Percentiles rank a stretch among this genome's conserved stretches.
Evolutionary conservation across 2,888 invertebrate species (phyloP).

Genomic region (Eristalinus aeneus): DNA sequence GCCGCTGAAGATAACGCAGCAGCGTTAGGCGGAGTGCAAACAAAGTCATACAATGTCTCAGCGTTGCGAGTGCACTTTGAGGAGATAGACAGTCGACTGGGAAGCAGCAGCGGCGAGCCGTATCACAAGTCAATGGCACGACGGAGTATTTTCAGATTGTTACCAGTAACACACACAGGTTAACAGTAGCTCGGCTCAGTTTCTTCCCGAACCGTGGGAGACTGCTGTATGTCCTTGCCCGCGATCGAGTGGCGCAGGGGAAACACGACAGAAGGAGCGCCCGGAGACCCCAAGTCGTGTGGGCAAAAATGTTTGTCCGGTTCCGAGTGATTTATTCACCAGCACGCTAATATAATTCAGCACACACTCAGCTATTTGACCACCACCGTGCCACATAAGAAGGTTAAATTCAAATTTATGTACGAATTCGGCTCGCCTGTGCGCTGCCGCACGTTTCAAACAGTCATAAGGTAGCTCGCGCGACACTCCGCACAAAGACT

Average conservation of each 20-base stretch:
- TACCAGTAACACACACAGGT: background rate
- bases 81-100: conserved; percentile 25
- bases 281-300: conserved; percentile 55
- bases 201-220: conserved; percentile 38
- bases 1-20: no score
- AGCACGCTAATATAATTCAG: conserved; percentile 66
- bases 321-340: conserved; percentile 66
- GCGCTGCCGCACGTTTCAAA: conserved; percentile 54
- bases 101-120: background rate
- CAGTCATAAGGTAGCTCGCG: conserved; percentile 49
- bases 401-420: conserved; percentile 63
- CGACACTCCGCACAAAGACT: conserved; percentile 15
- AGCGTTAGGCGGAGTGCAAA: conserved; percentile 42
- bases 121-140: conserved; percentile 6
- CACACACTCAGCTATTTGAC: conserved; percentile 50
- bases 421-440: conserved; percentile 53
- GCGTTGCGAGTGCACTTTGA: conserved; percentile 36
- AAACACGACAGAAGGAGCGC: background rate
- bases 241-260: background rate
- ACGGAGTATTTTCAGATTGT: conserved; percentile 1
- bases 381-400: conserved; percentile 32
- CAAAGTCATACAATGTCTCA: conserved; percentile 33
- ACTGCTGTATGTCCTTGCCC: background rate
- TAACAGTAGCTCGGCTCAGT: background rate
- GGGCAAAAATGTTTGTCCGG: conserved; percentile 58